These are phyloP conservation scores for Drosophila pandora DNA, from an alignment of 1,140 invertebrate genomes.

Conservation along the genomic window DNA sequence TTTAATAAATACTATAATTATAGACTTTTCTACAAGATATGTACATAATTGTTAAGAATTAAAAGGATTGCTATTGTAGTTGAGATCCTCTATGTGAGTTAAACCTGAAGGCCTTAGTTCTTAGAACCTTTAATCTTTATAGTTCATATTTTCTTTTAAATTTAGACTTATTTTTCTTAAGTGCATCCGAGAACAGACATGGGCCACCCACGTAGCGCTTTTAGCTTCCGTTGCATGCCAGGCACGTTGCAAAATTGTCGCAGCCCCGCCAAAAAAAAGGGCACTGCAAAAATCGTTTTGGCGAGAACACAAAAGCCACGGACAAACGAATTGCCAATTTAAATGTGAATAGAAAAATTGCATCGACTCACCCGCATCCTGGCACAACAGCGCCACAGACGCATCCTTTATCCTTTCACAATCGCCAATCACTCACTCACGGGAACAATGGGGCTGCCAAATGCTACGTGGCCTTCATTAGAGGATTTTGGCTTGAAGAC, in stretches of 20 bases:
- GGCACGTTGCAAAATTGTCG: conserved; percentile 81
- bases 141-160: too few species aligned
- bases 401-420: conserved; percentile 60
- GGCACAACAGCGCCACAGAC: conserved; percentile 7
- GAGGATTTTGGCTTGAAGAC: neutral
- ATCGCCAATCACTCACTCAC: conserved; percentile 71
- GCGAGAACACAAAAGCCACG: conserved; percentile 66
- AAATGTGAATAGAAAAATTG: conserved; percentile 82
- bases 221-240: conserved; percentile 78
- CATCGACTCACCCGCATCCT: conserved; percentile 36
- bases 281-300: conserved; percentile 20
- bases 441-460: conserved; percentile 51
- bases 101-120: too few species aligned
- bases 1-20: neutral
- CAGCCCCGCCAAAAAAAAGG: conserved; percentile 48
- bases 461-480: conserved; percentile 35
- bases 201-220: conserved; percentile 66
- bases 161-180: neutral
- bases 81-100: too few species aligned
- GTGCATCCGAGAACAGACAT: conserved; percentile 15
- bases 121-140: too few species aligned
- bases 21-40: too few species aligned
- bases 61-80: too few species aligned
- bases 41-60: too few species aligned
- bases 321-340: conserved; percentile 80